phyloP scores from a whole-genome alignment of 2,797 vertebrate species.

The Pipistrellus nathusii region DNA sequence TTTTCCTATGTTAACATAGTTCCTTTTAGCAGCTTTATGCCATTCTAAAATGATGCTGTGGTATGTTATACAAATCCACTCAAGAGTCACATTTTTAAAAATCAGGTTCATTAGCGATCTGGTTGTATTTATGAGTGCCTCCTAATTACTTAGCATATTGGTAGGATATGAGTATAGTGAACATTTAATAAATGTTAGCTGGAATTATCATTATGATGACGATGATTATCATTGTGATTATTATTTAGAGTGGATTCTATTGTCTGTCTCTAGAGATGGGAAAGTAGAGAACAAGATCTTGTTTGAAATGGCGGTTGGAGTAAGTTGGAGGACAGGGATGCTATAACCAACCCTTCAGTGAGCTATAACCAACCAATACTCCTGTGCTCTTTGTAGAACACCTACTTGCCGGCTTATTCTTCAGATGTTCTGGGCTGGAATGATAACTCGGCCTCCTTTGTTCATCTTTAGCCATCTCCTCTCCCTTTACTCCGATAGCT shows the following conservation, averaged over 20 bases:
- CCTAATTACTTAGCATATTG: neutral
- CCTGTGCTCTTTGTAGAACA: neutral
- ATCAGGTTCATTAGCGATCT: conserved; percentile 17
- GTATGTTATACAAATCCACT: neutral
- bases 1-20: conserved; percentile 9
- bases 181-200: neutral
- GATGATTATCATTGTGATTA: neutral
- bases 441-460: neutral
- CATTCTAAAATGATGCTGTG: neutral
- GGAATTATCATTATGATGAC: neutral
- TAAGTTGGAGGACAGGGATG: neutral
- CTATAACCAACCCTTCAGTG: neutral
- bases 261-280: neutral
- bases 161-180: neutral
- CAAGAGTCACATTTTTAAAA: neutral
- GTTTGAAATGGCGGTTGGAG: neutral
- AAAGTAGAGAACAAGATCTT: conserved; percentile 28
- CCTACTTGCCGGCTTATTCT: neutral
- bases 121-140: neutral
- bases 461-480: neutral
- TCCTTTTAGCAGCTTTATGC: neutral
- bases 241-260: neutral
- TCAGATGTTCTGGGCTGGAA: neutral
- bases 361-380: neutral
- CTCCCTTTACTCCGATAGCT: neutral